Evolutionary conservation across 2,888 invertebrate genomes (phyloP).

Genomic region (Polydrusus pterygomalis): DNA sequence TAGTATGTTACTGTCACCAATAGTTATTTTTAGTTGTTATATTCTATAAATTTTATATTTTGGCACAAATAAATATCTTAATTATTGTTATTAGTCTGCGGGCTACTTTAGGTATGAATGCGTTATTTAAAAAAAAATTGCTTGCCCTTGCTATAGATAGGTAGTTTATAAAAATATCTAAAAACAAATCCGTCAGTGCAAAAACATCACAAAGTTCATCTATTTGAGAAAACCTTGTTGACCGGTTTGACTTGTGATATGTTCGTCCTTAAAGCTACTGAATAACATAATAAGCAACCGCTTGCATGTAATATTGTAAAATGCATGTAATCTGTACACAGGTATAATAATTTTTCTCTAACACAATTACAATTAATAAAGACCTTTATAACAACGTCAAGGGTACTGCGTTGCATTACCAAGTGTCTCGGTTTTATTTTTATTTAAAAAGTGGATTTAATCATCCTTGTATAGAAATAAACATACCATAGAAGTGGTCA

Average conservation of each 20-base stretch:
- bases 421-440: slow-evolving; percentile 3
- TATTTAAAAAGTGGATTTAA: slow-evolving; percentile 4
- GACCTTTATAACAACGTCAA: slow-evolving; percentile 10
- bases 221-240: neutral
- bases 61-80: no score
- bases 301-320: slow-evolving; percentile 11
- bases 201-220: no score
- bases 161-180: no score
- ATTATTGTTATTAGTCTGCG: no score
- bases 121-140: no score
- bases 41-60: no score
- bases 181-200: no score
- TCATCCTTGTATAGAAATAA: slow-evolving; percentile 11
- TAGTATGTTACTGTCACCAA: no score
- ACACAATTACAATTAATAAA: slow-evolving; percentile 20
- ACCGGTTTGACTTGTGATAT: neutral
- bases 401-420: slow-evolving; percentile 6
- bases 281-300: neutral
- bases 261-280: slow-evolving; percentile 17
- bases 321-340: slow-evolving; percentile 1
- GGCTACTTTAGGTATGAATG: no score
- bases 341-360: slow-evolving; percentile 22
- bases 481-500: neutral
- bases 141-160: no score
- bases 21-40: no score